phyloP scores from a whole-genome alignment of 2,888 invertebrate genomes.

The Stramonita haemastoma region DNA sequence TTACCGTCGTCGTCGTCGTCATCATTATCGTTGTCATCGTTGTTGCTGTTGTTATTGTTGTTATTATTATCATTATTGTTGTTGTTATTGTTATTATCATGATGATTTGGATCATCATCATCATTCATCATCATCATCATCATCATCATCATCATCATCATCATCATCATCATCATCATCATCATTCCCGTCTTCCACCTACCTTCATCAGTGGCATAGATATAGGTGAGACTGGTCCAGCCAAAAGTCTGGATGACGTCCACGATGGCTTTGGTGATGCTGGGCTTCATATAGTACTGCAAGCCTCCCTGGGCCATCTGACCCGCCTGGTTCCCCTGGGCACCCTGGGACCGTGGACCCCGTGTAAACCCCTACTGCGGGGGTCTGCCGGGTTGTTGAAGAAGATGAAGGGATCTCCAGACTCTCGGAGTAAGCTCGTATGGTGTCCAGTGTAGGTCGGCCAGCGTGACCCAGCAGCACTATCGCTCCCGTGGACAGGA shows the following conservation, averaged over 20 bases:
- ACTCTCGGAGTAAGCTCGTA: constrained; percentile 59
- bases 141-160: too few relatives aligned
- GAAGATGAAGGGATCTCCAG: constrained; percentile 63
- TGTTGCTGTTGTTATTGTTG: too few relatives aligned
- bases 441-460: constrained; percentile 54
- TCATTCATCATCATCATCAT: too few relatives aligned
- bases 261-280: constrained; percentile 49
- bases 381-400: constrained; percentile 59
- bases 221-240: constrained; percentile 53
- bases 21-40: too few relatives aligned
- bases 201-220: constrained; percentile 55
- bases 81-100: too few relatives aligned
- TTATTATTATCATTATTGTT: too few relatives aligned
- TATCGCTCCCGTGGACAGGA: constrained; percentile 56
- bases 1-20: too few relatives aligned
- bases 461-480: constrained; percentile 61
- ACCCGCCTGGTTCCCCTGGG: not conserved
- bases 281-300: constrained; percentile 53
- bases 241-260: constrained; percentile 51
- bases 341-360: not conserved
- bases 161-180: too few relatives aligned
- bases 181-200: not conserved
- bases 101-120: too few relatives aligned
- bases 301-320: not conserved
- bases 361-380: constrained; percentile 25